Conservation (phyloP, 1,140 invertebrate species). For the Bombus waltoni region DNA sequence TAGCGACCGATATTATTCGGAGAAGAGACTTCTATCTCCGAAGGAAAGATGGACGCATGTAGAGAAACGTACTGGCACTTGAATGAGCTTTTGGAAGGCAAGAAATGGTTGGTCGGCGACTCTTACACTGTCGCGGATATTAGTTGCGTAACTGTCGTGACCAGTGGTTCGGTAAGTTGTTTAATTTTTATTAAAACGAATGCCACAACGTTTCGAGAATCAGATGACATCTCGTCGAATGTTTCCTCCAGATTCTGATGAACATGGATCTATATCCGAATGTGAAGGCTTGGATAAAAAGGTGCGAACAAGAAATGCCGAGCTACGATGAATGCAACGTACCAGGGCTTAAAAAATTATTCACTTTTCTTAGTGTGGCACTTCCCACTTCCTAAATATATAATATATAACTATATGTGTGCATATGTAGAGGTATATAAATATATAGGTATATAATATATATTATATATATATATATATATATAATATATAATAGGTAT, state of each 20-base stretch:
- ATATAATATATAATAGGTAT: too few relatives aligned
- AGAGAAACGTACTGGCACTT: not conserved
- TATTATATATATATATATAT: too few relatives aligned
- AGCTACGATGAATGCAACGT: constrained; percentile 56
- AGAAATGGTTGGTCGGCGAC: too few relatives aligned
- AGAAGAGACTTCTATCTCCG: accelerated
- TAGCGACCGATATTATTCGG: not conserved
- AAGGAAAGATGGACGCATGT: not conserved
- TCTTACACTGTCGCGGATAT: not conserved
- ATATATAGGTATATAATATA: too few relatives aligned
- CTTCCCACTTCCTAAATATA: not conserved
- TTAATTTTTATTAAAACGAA: not conserved
- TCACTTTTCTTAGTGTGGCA: not conserved
- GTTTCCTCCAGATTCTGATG: constrained; percentile 34
- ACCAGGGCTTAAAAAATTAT: constrained; percentile 16
- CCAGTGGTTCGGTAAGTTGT: constrained; percentile 21
- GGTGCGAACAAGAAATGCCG: constrained; percentile 52
- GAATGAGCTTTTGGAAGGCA: accelerated
- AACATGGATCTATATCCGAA: constrained; percentile 61
- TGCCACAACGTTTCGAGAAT: not conserved
- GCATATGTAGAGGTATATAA: too few relatives aligned
- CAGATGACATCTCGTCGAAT: too few relatives aligned
- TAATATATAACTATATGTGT: too few relatives aligned
- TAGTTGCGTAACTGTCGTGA: not conserved
- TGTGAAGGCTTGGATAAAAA: constrained; percentile 59